A percentile compares a stretch with the other conserved stretches of the same genome.
Conservation (phyloP, 2,888 invertebrate genomes). For the Lapara coniferarum region DNA sequence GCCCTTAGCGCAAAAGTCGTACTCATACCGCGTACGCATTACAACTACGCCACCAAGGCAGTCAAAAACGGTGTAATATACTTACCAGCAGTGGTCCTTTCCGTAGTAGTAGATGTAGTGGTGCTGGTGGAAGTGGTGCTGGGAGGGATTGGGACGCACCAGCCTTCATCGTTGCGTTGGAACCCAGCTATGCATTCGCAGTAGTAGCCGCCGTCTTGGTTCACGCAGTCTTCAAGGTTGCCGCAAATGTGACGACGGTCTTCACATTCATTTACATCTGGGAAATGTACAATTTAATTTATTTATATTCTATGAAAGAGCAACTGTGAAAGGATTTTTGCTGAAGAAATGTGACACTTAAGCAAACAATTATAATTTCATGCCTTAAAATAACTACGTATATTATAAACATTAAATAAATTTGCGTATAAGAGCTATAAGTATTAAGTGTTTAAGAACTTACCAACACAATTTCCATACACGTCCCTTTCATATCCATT, state of each 20-base stretch:
- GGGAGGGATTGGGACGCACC: conserved; percentile 53
- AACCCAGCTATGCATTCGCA: conserved; percentile 93
- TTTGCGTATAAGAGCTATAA: too few relatives aligned
- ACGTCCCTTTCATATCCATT: conserved; percentile 82
- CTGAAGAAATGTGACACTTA: too few relatives aligned
- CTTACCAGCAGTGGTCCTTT: conserved; percentile 41
- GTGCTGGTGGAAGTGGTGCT: conserved; percentile 42
- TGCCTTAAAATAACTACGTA: too few relatives aligned
- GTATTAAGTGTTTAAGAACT: conserved; percentile 37
- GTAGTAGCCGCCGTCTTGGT: conserved; percentile 88
- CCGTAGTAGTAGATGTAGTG: conserved; percentile 39
- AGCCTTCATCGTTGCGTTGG: conserved; percentile 82
- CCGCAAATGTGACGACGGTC: conserved; percentile 65
- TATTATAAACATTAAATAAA: too few relatives aligned
- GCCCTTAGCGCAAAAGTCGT: too few relatives aligned
- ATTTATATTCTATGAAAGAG: too few relatives aligned
- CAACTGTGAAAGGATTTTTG: too few relatives aligned
- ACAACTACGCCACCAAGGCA: not conserved
- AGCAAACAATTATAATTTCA: too few relatives aligned
- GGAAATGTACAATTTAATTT: not conserved
- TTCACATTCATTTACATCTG: conserved; percentile 91
- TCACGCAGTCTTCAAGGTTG: conserved; percentile 50
- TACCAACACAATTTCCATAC: conserved; percentile 84
- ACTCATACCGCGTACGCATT: not conserved
- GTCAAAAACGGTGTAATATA: not conserved